Evolutionary conservation across 2,888 invertebrate genomes (phyloP), one percentile per base, ranked within the genome.

Genomic region (Coenonympha arcania): DNA sequence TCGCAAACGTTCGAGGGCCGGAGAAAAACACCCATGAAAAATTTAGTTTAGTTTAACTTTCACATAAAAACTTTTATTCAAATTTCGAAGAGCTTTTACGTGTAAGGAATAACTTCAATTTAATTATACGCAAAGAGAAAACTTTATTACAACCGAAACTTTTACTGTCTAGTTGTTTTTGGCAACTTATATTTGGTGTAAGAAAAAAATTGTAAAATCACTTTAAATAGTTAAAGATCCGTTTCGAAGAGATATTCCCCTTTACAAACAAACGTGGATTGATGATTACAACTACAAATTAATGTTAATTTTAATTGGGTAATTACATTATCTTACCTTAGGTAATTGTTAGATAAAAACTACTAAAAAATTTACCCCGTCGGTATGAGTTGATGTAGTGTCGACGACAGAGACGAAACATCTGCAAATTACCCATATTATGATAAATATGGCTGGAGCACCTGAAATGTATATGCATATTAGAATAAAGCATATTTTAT

Each of bases 401-500:
- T 28, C 71, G n/a, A n/a, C 72, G 13, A 83, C 71, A 13, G 66
- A 70, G 50, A 84, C 82, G 42, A 84, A 73, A 57, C 82, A 80
- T 46, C 86, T 67, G 5, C 74, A 74, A 67, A 85, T 82, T 24
- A 85, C 79, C 87, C 87, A 87, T 62, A 85, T 69, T 20, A 68
- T 75, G 51, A 86, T 76, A 61, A 86, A 86, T 31, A 85, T 59
- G 4, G 84, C 86, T 42, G 87, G 87, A 6, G 83, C 85, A 45
- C 86, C 87, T 87, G 69, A 9, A 49, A 61, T 54, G 5, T 50
- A 59, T 54, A 18, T n/a, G n/a, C n/a, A n/a, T n/a, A n/a, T n/a
- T n/a, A n/a, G n/a, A n/a, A n/a, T n/a, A n/a, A n/a, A n/a, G n/a
- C n/a, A n/a, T n/a, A n/a, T n/a, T n/a, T n/a, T n/a, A n/a, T n/a